phyloP scores from a whole-genome alignment of 2,888 invertebrate species.

The Sepiola atlantica region DNA sequence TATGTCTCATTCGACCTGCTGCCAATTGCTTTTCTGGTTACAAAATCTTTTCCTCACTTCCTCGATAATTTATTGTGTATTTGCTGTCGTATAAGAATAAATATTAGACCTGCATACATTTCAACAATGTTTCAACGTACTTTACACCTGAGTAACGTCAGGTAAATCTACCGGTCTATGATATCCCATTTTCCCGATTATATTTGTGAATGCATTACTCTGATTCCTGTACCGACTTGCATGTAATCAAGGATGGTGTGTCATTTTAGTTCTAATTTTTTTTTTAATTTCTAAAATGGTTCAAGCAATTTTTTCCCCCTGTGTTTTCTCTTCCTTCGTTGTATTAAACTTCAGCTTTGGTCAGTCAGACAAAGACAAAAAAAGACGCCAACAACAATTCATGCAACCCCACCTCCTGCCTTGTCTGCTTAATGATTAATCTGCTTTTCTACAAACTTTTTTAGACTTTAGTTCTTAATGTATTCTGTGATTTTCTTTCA shows the following conservation, averaged over 20 bases:
- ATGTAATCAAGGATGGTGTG: not conserved
- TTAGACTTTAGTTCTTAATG: not conserved
- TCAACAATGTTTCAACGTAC: too few relatives aligned
- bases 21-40: too few relatives aligned
- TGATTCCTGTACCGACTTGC: not conserved
- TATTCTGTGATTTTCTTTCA: not conserved
- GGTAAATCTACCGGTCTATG: too few relatives aligned
- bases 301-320: not conserved
- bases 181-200: too few relatives aligned
- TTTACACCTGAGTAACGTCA: too few relatives aligned
- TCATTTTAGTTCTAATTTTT: not conserved
- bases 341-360: not conserved
- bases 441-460: not conserved
- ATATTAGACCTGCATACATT: too few relatives aligned
- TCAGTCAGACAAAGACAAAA: not conserved
- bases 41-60: too few relatives aligned
- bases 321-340: not conserved
- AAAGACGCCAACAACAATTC: not conserved
- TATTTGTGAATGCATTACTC: not conserved
- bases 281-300: not conserved
- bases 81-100: too few relatives aligned
- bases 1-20: too few relatives aligned
- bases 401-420: too few relatives aligned
- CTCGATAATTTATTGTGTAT: too few relatives aligned
- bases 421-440: not conserved